These are phyloP conservation scores for Rhadina sibilatrix DNA, from an alignment of 2,113 vertebrate genomes.

Conservation along the genomic window DNA sequence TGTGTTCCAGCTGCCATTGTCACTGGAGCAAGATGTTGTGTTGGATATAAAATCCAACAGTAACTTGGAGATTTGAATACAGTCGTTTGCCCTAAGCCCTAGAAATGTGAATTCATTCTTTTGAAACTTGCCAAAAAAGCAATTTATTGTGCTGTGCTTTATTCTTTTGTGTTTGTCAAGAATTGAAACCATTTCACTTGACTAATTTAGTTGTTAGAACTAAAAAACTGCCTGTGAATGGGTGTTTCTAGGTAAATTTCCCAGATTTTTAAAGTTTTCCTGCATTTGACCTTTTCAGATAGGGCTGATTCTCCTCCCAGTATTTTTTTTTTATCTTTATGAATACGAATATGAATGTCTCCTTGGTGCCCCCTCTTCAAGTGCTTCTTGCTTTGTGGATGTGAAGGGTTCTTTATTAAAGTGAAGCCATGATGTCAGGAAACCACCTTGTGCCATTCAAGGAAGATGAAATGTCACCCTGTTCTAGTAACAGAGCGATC, in stretches of 20 bases:
- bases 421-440: background rate
- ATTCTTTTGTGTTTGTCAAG: background rate
- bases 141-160: background rate
- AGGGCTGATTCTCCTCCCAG: background rate
- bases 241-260: background rate
- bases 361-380: background rate
- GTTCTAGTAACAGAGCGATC: background rate
- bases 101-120: background rate
- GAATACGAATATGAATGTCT: background rate
- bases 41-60: background rate
- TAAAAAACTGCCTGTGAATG: background rate
- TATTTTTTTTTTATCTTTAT: background rate
- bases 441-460: background rate
- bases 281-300: background rate
- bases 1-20: background rate
- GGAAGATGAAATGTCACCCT: background rate
- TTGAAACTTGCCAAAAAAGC: background rate
- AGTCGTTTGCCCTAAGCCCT: background rate
- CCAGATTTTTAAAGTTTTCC: background rate
- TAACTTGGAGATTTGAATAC: background rate
- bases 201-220: background rate
- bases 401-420: background rate
- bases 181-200: background rate
- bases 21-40: background rate
- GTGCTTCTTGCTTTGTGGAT: background rate